Conservation (phyloP, 2,113 vertebrate species). For the Tachysurus fulvidraco region DNA sequence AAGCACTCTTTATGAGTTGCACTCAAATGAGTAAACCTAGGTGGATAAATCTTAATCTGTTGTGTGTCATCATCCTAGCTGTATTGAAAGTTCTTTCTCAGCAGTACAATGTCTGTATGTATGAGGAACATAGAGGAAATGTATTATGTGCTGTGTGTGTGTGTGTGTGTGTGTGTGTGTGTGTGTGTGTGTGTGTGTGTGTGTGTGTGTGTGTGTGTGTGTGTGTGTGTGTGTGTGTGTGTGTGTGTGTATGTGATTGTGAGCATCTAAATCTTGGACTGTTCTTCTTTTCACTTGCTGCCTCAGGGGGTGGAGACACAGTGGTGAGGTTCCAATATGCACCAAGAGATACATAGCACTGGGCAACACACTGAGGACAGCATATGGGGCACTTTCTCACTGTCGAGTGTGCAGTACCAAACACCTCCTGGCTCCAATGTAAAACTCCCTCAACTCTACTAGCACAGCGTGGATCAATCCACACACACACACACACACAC, state of each 20-base stretch:
- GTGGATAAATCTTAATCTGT: constrained; percentile 3
- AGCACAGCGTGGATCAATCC: not conserved
- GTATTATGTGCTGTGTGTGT: not conserved
- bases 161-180: too few relatives aligned
- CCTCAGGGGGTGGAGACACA: constrained; percentile 54
- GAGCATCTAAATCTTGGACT: constrained; percentile 21
- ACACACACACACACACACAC: not conserved
- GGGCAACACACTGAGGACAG: constrained; percentile 16
- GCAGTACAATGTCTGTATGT: constrained; percentile 23
- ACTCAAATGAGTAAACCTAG: not conserved
- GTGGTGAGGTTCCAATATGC: constrained; percentile 37
- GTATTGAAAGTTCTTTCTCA: constrained; percentile 48
- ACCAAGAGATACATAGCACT: constrained; percentile 33
- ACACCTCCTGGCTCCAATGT: constrained; percentile 10
- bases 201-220: too few relatives aligned
- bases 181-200: constrained; percentile 7
- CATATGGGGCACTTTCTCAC: constrained; percentile 52
- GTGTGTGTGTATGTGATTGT: constrained; percentile 11
- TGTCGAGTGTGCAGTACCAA: constrained; percentile 9
- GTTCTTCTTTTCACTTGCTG: constrained; percentile 31
- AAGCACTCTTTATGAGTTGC: not conserved
- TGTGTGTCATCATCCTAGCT: constrained; percentile 39
- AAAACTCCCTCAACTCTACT: not conserved
- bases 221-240: too few relatives aligned
- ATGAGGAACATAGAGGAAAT: constrained; percentile 17